Base-by-base conservation (phyloP, 2,888 invertebrate species). In the Hirudinaria manillensis region DNA sequence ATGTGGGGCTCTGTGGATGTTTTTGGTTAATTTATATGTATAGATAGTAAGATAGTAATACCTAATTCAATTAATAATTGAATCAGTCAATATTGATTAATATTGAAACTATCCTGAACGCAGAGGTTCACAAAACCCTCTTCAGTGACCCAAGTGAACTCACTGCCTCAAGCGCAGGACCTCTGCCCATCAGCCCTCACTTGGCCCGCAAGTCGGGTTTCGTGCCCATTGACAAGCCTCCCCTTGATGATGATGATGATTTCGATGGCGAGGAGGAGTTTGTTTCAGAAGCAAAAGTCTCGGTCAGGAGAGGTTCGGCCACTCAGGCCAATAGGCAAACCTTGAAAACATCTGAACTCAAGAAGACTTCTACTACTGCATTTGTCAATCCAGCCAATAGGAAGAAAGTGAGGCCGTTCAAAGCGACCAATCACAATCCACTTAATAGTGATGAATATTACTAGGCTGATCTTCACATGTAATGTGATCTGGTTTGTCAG, bases 131-230 rank as follows among this genome's bases (percentile, higher is more conserved):
- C 75, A 77, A 77, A 32, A 70, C 77, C 6, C 68, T 77, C 3
- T 75, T 61, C 38, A 70, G 65, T 36, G 56, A 16, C 27, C 32
- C 68, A n/a, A 32, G 27, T 36, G 65, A 73, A n/a, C 34, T 73
- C 24, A 56, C 34, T 56, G 24, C 73, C 7, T 73, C 65, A 3
- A 53, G 53, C 10, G 32, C 21, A 27, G 73, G 73, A 6, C 73
- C 73, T 36, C 73, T 73, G 21, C 65, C 73, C 61, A 65, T 65
- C 73, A 73, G 73, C 34, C 70, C 71, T 21, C 67, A 61, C 13
- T 36, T 77, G 27, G 72, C 80, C 73, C 83, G 83, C 78, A 79
- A 83, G 55, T 81, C 82, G 2, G 84, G 83, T 27, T 84, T 84
- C 77, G 82, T 82, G 75, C 84, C 84, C 32, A 84, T 84, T 29